Conservation (phyloP, 2,888 invertebrate genomes). For the Limnephilus auricula region DNA sequence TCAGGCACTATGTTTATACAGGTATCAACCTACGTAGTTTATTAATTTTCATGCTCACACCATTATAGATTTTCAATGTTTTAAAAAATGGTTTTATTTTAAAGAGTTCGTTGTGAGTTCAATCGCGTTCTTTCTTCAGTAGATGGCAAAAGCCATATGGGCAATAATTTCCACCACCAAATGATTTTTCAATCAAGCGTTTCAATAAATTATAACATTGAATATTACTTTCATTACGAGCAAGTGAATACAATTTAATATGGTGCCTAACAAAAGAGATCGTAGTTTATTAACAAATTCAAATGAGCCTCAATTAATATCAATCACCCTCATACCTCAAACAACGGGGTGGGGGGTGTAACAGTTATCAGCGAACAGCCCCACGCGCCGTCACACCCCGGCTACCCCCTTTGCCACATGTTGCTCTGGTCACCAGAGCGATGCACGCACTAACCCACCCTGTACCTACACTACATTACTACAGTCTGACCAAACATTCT, state of each 20-base stretch:
- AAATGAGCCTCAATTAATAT: constrained; percentile 59
- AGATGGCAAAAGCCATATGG: background rate
- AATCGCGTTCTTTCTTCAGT: background rate
- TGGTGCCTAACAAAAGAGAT: background rate
- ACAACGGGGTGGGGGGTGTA: background rate
- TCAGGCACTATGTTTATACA: too few relatives aligned
- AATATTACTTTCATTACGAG: background rate
- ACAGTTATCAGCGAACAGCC: background rate
- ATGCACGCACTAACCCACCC: background rate
- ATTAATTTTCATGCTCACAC: too few relatives aligned
- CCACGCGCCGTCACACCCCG: constrained; percentile 57
- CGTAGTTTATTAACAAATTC: constrained; percentile 37
- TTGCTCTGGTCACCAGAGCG: constrained; percentile 47
- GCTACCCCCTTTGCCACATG: constrained; percentile 58
- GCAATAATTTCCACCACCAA: background rate
- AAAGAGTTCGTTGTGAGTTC: background rate
- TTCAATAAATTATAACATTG: background rate
- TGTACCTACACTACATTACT: background rate
- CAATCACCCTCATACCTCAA: constrained; percentile 31
- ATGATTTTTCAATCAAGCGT: constrained; percentile 17
- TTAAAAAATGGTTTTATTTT: background rate
- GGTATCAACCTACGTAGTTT: too few relatives aligned
- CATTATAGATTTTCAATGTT: too few relatives aligned
- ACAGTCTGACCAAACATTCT: background rate
- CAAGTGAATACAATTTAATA: background rate